Base-by-base conservation (phyloP, 2,797 vertebrate species). In the Coranthus polyacanthus region DNA sequence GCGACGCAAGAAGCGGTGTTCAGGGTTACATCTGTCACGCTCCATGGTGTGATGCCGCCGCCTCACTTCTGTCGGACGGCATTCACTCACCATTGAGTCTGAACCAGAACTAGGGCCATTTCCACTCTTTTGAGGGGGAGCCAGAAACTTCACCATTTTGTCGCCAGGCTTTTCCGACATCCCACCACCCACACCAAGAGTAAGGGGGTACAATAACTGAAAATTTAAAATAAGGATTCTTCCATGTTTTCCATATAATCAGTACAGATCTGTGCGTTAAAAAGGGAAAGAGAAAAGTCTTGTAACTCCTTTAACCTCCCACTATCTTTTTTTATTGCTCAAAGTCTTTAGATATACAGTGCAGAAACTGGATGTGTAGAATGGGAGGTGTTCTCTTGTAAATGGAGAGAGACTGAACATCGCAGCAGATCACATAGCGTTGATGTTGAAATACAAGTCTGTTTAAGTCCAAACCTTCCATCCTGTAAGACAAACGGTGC, bases 41-140 rank as follows among this genome's bases (percentile, higher is more conserved):
- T 99, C 97, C 96, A 99, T 98, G 39, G 96, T 98, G 92, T 99
- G 96, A 88, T 97, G 96, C 62, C 97, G 95, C 1, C 97, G 95
- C 50, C 96, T 95, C 66, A 95, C 91, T 77, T 97, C 96, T 10
- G 94, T 83, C 15, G 93, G 93, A 45, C 95, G 88, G 56, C 91
- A 88, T 70, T 96, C 96, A 26, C 92, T 93, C 29, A 98, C 88
- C 64, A 96, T 95, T 0, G 95, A 96, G 87, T 98, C 97, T 38
- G 97, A 98, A 85, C 96, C 96, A 63, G 96, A 96, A 67, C 95
- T 95, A 62, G 95, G 95, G 62, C 94, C 94, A 74, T 96, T 95
- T 82, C 90, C 87, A 77, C 89, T 94, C 83, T 92, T 95, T 56
- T 90, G 90, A 21, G 95, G 95, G 45, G 96, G 96, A 73, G 92